Evolutionary conservation across 2,888 invertebrate species (phyloP), one percentile per base, ranked within the genome.

Genomic region (Parelbella ahira): DNA sequence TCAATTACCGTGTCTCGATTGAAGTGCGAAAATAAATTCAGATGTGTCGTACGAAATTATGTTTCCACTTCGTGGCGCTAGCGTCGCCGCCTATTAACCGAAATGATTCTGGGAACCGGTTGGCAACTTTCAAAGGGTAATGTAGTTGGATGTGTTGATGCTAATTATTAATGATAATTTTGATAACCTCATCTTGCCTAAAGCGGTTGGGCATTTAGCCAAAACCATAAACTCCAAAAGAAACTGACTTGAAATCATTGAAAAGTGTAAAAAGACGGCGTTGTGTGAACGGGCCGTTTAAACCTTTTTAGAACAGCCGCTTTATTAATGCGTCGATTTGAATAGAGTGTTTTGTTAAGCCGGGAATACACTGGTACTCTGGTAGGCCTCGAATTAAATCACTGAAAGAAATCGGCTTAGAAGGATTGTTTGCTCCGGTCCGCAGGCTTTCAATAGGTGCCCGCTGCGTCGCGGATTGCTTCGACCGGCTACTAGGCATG

Each of bases 51-150:
- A 28, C 20, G 28, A 9, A 23, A 28, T 42, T 42, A 42, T 29
- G 18, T 37, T 37, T 20, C 15, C 28, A n/a, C 11, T 37, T 6
- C n/a, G 28, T 42, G 42, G 42, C 42, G 42, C 34, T 42, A 34
- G 20, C 24, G 28, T 15, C 4, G 15, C 15, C 15, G 15, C 0
- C 34, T 27, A 29, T 43, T 36, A 36, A 9, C 42, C 8, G 12
- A 28, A 34, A 12, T 24, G 42, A 12, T 36, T 36, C 34, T 18
- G 4, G 24, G 29, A 36, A 43, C 6, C n/a, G 8, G 18, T 43
- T 43, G 42, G 42, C 42, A 43, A 1, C 19, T 4, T 27, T 2
- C 12, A n/a, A 20, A 6, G 15, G 15, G 3, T 2, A 15, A 15
- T 15, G 15, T 15, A 15, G 15, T 15, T 15, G 2, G 15, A 4